Conservation (phyloP, 1,140 invertebrate genomes). For the Cecropterus lyciades region DNA sequence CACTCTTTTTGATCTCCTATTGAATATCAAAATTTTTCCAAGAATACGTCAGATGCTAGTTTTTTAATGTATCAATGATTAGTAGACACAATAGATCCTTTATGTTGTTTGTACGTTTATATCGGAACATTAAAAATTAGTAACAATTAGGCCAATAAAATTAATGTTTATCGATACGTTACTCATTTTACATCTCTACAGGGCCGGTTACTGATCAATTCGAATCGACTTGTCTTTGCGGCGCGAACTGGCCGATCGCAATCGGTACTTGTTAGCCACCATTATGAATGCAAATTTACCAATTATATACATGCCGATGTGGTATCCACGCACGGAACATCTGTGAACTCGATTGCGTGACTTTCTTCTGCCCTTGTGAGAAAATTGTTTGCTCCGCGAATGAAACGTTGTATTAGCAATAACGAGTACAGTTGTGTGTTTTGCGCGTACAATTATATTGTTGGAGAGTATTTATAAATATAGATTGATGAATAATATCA, state of each 20-base stretch:
- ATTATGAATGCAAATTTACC: conserved; percentile 78
- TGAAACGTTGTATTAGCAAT: background rate
- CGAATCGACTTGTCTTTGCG: conserved; percentile 67
- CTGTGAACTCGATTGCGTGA: conserved; percentile 56
- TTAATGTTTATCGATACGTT: conserved; percentile 37
- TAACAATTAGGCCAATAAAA: background rate
- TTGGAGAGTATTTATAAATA: background rate
- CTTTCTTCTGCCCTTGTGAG: conserved; percentile 41
- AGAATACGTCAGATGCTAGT: no score
- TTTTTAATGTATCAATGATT: no score
- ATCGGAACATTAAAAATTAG: background rate
- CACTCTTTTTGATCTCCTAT: no score
- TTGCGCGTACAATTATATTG: background rate
- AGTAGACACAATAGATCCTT: no score
- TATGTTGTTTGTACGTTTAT: no score
- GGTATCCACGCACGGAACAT: conserved; percentile 45
- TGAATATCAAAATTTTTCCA: no score
- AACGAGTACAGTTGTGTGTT: conserved; percentile 8
- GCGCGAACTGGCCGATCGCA: conserved; percentile 73
- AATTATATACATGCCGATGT: conserved; percentile 48
- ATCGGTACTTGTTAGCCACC: conserved; percentile 68
- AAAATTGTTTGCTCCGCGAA: conserved; percentile 47
- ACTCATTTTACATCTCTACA: conserved; percentile 42
- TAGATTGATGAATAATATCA: background rate
- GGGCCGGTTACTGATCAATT: conserved; percentile 55